These are phyloP conservation scores for Cactoblastis cactorum DNA, from an alignment of 2,888 invertebrate species.

Conservation along the genomic window DNA sequence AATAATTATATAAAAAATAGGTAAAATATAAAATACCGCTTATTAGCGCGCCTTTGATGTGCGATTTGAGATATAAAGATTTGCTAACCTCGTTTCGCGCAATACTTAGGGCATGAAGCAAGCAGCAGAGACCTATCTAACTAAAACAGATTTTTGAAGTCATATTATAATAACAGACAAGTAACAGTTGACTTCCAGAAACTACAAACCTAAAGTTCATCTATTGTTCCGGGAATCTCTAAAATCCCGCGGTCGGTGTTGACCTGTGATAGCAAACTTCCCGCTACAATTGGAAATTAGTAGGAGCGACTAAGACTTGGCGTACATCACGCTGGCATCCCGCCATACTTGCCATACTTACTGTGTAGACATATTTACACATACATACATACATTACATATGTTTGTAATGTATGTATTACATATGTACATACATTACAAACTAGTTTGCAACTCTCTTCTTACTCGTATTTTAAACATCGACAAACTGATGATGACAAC, in stretches of 20 bases:
- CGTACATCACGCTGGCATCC: constrained; percentile 49
- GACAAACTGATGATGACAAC: too few relatives aligned
- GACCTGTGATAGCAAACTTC: constrained; percentile 13
- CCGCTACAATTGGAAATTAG: constrained; percentile 54
- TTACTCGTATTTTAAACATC: too few relatives aligned
- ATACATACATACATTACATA: constrained; percentile 35
- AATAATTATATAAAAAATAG: too few relatives aligned
- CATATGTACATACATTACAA: constrained; percentile 23
- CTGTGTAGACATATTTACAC: constrained; percentile 29
- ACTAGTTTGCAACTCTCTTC: background rate
- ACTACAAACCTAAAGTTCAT: constrained; percentile 3
- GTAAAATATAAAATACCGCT: too few relatives aligned
- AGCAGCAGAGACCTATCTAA: too few relatives aligned
- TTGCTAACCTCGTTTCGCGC: too few relatives aligned
- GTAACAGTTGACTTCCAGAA: background rate
- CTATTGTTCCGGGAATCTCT: constrained; percentile 29
- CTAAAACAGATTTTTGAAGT: too few relatives aligned
- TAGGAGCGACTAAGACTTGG: constrained; percentile 58
- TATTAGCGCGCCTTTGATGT: too few relatives aligned
- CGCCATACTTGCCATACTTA: constrained; percentile 48
- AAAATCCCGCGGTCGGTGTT: background rate
- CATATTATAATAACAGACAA: background rate
- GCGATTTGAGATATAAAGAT: too few relatives aligned
- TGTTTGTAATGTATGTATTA: too few relatives aligned
- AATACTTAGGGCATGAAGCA: too few relatives aligned